Conservation (phyloP, 2,113 vertebrate species). For the Ibidorhyncha struthersii region DNA sequence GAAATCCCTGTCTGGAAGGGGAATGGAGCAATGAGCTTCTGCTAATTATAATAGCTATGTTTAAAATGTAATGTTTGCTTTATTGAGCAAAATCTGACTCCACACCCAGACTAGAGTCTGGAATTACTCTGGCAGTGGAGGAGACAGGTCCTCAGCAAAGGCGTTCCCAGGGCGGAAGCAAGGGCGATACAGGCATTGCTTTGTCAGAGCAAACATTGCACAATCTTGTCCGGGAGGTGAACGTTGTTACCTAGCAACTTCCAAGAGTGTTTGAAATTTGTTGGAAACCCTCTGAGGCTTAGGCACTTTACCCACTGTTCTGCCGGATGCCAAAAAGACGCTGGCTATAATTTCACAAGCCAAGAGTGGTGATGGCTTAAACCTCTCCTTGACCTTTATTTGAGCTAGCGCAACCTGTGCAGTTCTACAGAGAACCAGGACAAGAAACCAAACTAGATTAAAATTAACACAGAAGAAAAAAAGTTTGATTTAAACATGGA, state of each 20-base stretch:
- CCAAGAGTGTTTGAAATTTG: neutral
- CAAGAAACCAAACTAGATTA: neutral
- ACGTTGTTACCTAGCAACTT: constrained; percentile 46
- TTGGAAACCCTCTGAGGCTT: neutral
- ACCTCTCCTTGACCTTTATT: neutral
- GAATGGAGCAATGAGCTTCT: constrained; percentile 24
- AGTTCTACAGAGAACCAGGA: neutral
- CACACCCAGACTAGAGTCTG: neutral
- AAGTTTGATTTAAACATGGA: neutral
- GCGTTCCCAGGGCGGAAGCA: rapidly evolving
- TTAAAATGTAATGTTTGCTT: constrained; percentile 44
- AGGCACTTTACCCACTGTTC: neutral
- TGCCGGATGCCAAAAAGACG: neutral
- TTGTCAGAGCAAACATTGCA: neutral
- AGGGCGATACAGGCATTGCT: neutral
- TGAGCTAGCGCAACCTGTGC: neutral
- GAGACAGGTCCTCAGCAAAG: neutral
- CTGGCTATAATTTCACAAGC: neutral
- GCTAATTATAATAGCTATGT: constrained; percentile 43
- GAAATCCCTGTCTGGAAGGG: constrained; percentile 48
- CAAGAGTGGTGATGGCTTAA: neutral
- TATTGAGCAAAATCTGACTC: constrained; percentile 11
- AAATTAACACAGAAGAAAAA: neutral
- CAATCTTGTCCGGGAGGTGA: neutral
- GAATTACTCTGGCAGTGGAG: neutral